These are phyloP conservation scores for Triplophysa bombifrons DNA, from an alignment of 2,797 vertebrate species.

Conservation along the genomic window DNA sequence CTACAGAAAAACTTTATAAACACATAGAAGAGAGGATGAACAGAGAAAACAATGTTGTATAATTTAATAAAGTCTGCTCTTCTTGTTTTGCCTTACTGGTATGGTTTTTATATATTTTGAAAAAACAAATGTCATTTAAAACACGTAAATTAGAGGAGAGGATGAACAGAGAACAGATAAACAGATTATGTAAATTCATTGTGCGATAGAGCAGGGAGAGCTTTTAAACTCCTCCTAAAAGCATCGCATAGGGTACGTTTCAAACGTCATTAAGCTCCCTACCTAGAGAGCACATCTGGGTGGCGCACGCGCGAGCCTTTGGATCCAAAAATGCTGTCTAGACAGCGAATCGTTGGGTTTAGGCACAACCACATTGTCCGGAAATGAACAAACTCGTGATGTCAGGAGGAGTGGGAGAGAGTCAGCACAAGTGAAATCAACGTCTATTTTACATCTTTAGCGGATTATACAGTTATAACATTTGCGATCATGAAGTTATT, in stretches of 20 bases:
- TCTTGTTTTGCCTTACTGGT: too few species aligned
- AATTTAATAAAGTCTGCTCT: too few species aligned
- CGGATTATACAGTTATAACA: neutral
- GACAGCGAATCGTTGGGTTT: conserved; percentile 59
- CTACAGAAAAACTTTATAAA: too few species aligned
- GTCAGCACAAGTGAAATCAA: neutral
- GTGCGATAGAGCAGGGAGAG: neutral
- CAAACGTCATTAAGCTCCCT: neutral
- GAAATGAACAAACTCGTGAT: conserved; percentile 82
- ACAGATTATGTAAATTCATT: neutral
- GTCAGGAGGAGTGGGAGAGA: conserved; percentile 60
- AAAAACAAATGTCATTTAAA: too few species aligned
- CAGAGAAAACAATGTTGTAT: neutral
- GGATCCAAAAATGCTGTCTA: neutral
- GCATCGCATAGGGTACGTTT: neutral
- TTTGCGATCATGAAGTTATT: conserved; percentile 1
- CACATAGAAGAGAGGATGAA: too few species aligned
- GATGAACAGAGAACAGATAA: neutral
- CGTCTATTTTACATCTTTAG: neutral
- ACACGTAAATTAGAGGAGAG: too few species aligned
- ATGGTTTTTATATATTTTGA: too few species aligned
- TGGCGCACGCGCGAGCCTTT: neutral
- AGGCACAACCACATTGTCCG: conserved; percentile 63
- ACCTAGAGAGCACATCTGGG: neutral
- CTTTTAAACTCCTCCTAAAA: conserved; percentile 28